Evolutionary conservation across 1,140 invertebrate genomes (phyloP).

Genomic region (Eufriesea mexicana): DNA sequence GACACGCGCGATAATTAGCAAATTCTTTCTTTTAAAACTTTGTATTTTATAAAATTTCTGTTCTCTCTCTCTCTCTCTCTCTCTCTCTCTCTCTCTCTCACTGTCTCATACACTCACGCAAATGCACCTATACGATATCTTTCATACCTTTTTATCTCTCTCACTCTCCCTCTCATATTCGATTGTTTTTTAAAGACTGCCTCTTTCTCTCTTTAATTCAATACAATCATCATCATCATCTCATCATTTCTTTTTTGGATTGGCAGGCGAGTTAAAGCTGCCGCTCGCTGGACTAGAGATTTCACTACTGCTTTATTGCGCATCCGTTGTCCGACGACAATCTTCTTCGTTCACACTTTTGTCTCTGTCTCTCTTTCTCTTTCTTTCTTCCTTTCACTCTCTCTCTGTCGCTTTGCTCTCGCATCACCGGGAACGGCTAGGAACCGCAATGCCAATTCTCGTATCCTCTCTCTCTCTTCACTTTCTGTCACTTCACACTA

Average conservation of each 20-base stretch:
- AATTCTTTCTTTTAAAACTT: conserved; percentile 47
- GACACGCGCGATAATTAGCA: conserved; percentile 48
- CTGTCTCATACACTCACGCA: background rate
- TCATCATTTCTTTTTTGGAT: conserved; percentile 73
- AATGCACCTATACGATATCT: no score
- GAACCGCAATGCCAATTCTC: conserved; percentile 30
- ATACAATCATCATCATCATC: background rate
- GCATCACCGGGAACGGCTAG: conserved; percentile 41
- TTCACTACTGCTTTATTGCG: conserved; percentile 82
- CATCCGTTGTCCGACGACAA: conserved; percentile 61
- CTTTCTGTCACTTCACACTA: background rate
- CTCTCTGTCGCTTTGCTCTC: conserved; percentile 24
- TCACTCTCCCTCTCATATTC: conserved; percentile 30
- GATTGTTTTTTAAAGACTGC: conserved; percentile 19
- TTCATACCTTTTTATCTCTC: no score
- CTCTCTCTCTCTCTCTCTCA: conserved; percentile 5
- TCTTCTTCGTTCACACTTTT: conserved; percentile 19
- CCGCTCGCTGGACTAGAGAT: conserved; percentile 82
- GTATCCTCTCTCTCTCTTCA: background rate
- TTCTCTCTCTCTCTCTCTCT: conserved; percentile 34
- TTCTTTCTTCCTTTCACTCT: background rate
- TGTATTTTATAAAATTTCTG: conserved; percentile 63
- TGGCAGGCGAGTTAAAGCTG: conserved; percentile 76
- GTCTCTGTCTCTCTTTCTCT: conserved; percentile 22
- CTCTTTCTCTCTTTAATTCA: conserved; percentile 46